Percentiles rank a stretch among this genome's conserved stretches.
Conservation (phyloP, 2,113 vertebrate species). For the Fukomys damarensis region DNA sequence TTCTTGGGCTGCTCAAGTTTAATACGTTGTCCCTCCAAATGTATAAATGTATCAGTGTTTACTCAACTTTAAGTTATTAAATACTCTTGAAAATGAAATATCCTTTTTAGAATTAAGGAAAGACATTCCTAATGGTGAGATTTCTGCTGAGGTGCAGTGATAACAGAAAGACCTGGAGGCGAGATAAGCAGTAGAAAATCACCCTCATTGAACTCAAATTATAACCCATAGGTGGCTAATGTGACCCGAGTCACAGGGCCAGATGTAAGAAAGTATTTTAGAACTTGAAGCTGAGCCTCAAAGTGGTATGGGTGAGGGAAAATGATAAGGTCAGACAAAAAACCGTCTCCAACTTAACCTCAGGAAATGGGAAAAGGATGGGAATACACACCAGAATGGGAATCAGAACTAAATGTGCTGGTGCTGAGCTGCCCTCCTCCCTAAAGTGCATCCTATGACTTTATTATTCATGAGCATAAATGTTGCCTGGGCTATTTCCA, state of each 20-base stretch:
- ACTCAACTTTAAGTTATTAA: constrained; percentile 45
- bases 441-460: constrained; percentile 7
- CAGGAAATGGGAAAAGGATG: constrained; percentile 8
- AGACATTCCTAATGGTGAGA: constrained; percentile 34
- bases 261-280: constrained; percentile 32
- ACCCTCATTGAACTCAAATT: constrained; percentile 11
- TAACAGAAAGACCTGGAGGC: background rate
- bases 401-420: constrained; percentile 34
- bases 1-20: background rate
- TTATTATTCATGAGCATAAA: constrained; percentile 72
- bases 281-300: constrained; percentile 37
- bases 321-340: constrained; percentile 65
- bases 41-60: background rate
- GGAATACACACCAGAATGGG: background rate
- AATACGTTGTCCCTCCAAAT: background rate
- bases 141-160: background rate
- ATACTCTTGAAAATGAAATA: constrained; percentile 22
- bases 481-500: constrained; percentile 68
- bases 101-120: constrained; percentile 16
- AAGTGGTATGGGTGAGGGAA: constrained; percentile 13
- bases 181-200: background rate
- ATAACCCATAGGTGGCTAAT: constrained; percentile 21
- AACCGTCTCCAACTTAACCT: constrained; percentile 41
- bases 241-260: background rate
- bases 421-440: background rate